A percentile compares a stretch with the other conserved stretches of the same genome.
These are phyloP conservation scores for Mus spretus DNA, from an alignment of 2,797 vertebrate genomes.

Conservation along the genomic window DNA sequence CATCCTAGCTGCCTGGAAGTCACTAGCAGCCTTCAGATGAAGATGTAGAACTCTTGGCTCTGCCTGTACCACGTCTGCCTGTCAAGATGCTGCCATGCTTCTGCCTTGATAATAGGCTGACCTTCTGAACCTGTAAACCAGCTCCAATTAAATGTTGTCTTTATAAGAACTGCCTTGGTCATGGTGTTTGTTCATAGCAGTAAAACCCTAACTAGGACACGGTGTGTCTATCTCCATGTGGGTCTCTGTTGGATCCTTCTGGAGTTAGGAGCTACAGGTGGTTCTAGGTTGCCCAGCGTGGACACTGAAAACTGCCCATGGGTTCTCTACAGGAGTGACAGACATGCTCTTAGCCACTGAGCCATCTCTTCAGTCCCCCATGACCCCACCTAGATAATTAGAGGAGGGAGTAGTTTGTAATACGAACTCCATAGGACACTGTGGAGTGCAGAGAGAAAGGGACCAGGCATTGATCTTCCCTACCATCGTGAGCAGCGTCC, in stretches of 20 bases:
- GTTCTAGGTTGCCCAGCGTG: background rate
- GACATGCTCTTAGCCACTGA: background rate
- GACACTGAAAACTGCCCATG: background rate
- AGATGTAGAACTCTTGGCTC: no score
- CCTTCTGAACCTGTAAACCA: no score
- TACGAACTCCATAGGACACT: background rate
- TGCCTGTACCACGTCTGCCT: no score
- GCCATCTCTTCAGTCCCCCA: background rate
- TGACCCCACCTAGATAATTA: background rate
- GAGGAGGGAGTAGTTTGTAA: constrained; percentile 9
- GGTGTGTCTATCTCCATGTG: background rate
- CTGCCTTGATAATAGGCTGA: no score
- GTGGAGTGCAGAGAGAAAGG: background rate
- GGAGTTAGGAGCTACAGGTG: background rate
- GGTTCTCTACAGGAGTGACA: background rate
- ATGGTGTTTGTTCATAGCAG: no score
- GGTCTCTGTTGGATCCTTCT: background rate
- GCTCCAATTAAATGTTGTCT: no score
- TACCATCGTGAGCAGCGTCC: background rate
- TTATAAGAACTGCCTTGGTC: no score
- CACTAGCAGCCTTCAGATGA: no score
- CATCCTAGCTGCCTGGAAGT: no score
- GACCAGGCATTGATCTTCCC: background rate
- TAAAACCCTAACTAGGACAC: no score
- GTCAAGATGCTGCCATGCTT: no score